These are phyloP conservation scores for Alethe castanea DNA, from an alignment of 2,113 vertebrate species.

Conservation along the genomic window DNA sequence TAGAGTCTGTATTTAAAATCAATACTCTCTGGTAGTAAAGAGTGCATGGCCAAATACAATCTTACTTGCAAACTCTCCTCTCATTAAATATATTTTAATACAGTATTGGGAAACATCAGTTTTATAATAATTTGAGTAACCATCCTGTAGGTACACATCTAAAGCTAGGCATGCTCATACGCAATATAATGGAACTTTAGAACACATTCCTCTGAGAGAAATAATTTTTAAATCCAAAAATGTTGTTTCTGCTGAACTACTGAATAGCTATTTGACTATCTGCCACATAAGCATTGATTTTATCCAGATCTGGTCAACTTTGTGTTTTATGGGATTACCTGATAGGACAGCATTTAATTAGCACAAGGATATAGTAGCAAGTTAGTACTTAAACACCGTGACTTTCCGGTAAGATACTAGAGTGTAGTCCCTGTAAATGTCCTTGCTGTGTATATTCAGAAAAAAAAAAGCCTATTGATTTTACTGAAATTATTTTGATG, in stretches of 20 bases:
- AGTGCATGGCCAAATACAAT: rapidly evolving
- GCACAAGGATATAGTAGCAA: background rate
- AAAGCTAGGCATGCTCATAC: background rate
- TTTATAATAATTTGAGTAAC: background rate
- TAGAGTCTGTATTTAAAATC: background rate
- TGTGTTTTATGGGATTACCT: background rate
- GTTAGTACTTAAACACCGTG: background rate
- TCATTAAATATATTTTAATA: background rate
- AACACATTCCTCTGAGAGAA: background rate
- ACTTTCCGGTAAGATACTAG: background rate
- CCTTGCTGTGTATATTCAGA: background rate
- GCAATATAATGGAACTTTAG: background rate
- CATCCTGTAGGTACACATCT: background rate
- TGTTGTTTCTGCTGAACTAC: background rate
- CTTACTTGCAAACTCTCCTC: background rate
- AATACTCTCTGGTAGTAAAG: background rate
- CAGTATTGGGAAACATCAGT: background rate
- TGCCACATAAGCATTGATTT: background rate
- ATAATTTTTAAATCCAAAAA: background rate
- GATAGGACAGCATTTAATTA: background rate
- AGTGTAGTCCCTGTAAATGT: background rate
- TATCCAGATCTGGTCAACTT: background rate
- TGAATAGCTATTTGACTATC: background rate
- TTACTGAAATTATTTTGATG: background rate
- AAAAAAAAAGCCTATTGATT: background rate